phyloP scores from a whole-genome alignment of 2,113 vertebrate species.

The Bungarus multicinctus region DNA sequence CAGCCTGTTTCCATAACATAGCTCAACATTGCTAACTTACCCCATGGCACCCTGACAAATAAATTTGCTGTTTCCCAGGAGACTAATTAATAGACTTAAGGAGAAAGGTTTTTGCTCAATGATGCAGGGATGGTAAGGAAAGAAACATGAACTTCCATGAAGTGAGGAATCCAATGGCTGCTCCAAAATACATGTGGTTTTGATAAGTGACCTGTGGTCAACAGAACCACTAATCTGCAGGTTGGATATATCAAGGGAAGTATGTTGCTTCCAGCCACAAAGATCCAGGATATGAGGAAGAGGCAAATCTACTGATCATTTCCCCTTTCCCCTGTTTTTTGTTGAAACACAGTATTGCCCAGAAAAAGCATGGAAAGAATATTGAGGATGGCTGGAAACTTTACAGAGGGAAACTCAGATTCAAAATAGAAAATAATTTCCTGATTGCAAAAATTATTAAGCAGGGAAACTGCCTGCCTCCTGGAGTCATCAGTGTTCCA shows the following conservation, averaged over 20 bases:
- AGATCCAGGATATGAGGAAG: background rate
- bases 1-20: background rate
- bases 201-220: background rate
- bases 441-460: background rate
- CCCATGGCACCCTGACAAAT: background rate
- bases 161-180: background rate
- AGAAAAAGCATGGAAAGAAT: background rate
- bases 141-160: background rate
- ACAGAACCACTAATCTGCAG: background rate
- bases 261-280: background rate
- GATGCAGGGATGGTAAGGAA: background rate
- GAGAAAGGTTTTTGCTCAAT: background rate
- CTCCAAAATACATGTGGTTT: background rate
- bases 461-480: background rate
- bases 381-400: background rate
- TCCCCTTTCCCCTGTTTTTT: background rate
- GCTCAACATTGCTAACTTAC: background rate
- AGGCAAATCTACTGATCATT: background rate
- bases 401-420: background rate
- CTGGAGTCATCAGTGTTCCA: background rate
- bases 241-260: background rate
- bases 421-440: background rate
- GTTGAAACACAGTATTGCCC: background rate
- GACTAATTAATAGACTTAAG: background rate
- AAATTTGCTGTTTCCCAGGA: background rate